Evolutionary conservation across 2,797 vertebrate species (phyloP).

Genomic region (Dipus sagitta): DNA sequence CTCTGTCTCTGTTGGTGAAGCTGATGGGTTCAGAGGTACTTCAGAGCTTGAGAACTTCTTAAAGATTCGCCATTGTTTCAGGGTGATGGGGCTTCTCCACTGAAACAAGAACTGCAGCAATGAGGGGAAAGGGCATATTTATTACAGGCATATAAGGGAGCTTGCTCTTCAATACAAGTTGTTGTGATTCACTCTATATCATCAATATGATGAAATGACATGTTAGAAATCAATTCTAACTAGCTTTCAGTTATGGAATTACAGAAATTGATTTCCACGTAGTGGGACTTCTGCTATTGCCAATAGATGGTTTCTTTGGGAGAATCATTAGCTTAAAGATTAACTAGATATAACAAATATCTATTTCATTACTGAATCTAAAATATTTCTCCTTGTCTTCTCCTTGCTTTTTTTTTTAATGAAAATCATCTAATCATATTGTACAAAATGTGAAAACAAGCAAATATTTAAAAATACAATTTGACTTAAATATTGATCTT

Average conservation of each 20-base stretch:
- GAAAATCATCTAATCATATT: neutral
- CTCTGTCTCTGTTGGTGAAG: neutral
- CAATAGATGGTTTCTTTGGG: neutral
- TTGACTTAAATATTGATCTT: neutral
- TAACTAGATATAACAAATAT: neutral
- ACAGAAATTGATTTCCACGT: neutral
- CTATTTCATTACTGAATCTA: neutral
- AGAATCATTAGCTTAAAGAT: slow-evolving; percentile 16
- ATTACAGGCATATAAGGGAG: slow-evolving; percentile 4
- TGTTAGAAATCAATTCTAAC: slow-evolving; percentile 13
- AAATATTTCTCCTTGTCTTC: neutral
- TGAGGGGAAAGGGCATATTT: neutral
- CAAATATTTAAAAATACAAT: neutral
- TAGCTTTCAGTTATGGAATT: neutral
- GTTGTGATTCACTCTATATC: neutral
- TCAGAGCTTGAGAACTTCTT: neutral
- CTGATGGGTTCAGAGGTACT: neutral
- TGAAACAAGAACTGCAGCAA: slow-evolving; percentile 12
- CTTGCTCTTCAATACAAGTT: slow-evolving; percentile 16
- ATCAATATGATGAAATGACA: neutral
- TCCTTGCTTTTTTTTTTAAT: neutral
- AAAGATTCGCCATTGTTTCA: neutral
- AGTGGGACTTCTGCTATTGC: neutral
- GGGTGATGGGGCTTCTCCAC: neutral
- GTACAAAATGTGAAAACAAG: neutral